phyloP scores from a whole-genome alignment of 1,140 invertebrate species.

The Hylaeus volcanicus region DNA sequence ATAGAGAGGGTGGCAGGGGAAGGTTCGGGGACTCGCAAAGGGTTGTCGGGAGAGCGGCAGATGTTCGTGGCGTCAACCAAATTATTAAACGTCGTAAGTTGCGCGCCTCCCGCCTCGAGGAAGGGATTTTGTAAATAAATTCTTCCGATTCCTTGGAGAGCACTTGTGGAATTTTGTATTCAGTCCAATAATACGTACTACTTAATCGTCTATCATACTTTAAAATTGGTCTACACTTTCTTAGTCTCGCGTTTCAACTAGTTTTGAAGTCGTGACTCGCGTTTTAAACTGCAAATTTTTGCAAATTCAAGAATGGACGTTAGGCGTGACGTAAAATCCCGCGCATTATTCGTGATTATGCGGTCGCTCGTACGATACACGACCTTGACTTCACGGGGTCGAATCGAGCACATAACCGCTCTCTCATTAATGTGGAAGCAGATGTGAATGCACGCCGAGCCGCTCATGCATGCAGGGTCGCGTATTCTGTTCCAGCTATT shows the following conservation, averaged over 20 bases:
- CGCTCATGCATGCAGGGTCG: constrained; percentile 1
- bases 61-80: constrained; percentile 77
- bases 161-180: background rate
- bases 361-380: constrained; percentile 16
- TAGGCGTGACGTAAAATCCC: background rate
- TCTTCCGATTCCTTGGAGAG: background rate
- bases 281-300: background rate
- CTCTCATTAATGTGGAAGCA: constrained; percentile 34
- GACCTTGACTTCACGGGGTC: constrained; percentile 45
- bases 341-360: constrained; percentile 28
- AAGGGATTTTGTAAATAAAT: constrained; percentile 31
- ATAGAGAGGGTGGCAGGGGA: constrained; percentile 23
- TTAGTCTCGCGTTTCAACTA: too few species aligned
- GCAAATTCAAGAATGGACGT: background rate
- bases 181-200: too few species aligned
- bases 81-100: constrained; percentile 77
- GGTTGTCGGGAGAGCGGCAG: constrained; percentile 73
- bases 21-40: constrained; percentile 61
- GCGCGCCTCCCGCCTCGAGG: constrained; percentile 27
- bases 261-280: too few species aligned
- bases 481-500: constrained; percentile 64
- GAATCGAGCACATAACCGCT: constrained; percentile 14
- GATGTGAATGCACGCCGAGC: constrained; percentile 34
- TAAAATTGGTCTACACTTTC: too few species aligned
- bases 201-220: too few species aligned